These are phyloP conservation scores for Catharus fuscescens DNA, from an alignment of 2,113 vertebrate species.

Conservation along the genomic window DNA sequence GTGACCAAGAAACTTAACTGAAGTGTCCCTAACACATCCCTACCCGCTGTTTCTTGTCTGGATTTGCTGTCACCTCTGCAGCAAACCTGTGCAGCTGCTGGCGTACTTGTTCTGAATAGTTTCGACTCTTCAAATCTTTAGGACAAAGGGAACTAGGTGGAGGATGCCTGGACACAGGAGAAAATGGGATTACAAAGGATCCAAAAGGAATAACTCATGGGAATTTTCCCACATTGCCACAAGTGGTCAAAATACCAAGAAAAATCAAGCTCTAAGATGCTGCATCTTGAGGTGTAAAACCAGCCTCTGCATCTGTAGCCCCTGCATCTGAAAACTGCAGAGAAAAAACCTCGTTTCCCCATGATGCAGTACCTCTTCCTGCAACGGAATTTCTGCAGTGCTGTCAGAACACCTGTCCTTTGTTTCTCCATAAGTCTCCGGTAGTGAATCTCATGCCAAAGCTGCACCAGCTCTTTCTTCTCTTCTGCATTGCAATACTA, in stretches of 20 bases:
- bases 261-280: not conserved
- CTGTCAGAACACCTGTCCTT: slow-evolving; percentile 22
- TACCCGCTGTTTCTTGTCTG: slow-evolving; percentile 67
- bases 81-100: slow-evolving; percentile 55
- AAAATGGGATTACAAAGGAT: not conserved
- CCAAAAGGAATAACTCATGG: not conserved
- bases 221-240: not conserved
- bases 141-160: slow-evolving; percentile 70
- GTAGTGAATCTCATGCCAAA: slow-evolving; percentile 77
- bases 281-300: not conserved
- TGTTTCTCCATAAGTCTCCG: slow-evolving; percentile 11
- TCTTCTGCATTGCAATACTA: slow-evolving; percentile 60
- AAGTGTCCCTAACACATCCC: not conserved
- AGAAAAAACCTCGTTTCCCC: not conserved
- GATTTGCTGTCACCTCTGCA: slow-evolving; percentile 44
- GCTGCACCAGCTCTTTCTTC: slow-evolving; percentile 63
- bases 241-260: not conserved
- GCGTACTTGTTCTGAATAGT: slow-evolving; percentile 44
- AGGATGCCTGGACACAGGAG: slow-evolving; percentile 61
- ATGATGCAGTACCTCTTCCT: slow-evolving; percentile 44
- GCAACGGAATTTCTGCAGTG: slow-evolving; percentile 70
- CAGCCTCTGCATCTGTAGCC: not conserved
- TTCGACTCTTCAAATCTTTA: slow-evolving; percentile 54
- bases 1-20: not conserved
- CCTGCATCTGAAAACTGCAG: not conserved